Conservation (phyloP, 1,140 invertebrate species). For the Spodoptera litura region DNA sequence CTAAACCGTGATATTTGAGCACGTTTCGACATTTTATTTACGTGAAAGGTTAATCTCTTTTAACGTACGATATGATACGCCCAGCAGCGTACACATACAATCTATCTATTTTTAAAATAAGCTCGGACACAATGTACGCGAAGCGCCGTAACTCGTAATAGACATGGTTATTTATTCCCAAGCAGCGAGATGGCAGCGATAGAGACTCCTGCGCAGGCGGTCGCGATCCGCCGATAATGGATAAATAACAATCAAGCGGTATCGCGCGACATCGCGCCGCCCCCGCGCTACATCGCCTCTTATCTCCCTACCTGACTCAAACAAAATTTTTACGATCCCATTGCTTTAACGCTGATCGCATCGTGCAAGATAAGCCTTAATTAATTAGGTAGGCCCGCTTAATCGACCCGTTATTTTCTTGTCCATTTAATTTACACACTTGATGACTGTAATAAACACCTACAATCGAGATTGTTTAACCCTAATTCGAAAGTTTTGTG, state of each 20-base stretch:
- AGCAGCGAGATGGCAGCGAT: conserved; percentile 34
- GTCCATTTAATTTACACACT: conserved; percentile 68
- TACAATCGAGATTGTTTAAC: conserved; percentile 57
- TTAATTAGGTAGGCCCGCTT: conserved; percentile 68
- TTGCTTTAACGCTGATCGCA: conserved; percentile 58
- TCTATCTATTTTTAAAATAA: conserved; percentile 26
- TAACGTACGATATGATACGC: conserved; percentile 6
- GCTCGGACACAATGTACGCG: not conserved
- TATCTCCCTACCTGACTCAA: conserved; percentile 60
- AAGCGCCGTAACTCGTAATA: conserved; percentile 36
- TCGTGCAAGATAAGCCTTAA: conserved; percentile 66
- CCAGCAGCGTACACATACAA: not conserved
- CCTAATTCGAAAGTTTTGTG: conserved; percentile 54
- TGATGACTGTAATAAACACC: conserved; percentile 64
- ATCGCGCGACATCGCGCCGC: conserved; percentile 61
- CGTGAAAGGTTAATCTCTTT: conserved; percentile 16
- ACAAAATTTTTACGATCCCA: conserved; percentile 64
- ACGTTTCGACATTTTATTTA: conserved; percentile 3
- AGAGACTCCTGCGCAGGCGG: conserved; percentile 57
- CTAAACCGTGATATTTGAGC: conserved; percentile 8
- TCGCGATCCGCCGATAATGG: conserved; percentile 63
- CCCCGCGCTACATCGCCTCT: conserved; percentile 53
- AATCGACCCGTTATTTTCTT: conserved; percentile 67
- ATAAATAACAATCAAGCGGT: conserved; percentile 73
- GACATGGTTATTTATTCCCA: conserved; percentile 41